phyloP scores from a whole-genome alignment of 2,113 vertebrate species.

The Natator depressus region DNA sequence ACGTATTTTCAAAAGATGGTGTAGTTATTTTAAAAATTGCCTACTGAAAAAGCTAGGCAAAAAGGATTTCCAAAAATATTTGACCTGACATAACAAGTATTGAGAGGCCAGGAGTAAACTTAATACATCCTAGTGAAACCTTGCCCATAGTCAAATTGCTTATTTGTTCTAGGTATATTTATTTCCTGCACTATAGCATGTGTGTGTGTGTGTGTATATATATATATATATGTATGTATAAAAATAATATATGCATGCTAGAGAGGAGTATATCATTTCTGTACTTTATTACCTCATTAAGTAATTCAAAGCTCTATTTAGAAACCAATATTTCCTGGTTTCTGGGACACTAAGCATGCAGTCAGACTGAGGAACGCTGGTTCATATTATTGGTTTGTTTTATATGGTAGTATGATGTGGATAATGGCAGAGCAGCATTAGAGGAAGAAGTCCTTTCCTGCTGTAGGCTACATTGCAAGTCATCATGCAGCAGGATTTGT shows the following conservation, averaged over 20 bases:
- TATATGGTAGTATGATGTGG: background rate
- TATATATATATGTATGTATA: background rate
- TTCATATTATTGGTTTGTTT: background rate
- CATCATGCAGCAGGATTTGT: background rate
- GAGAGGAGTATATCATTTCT: background rate
- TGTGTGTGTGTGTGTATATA: no score
- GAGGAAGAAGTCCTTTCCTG: background rate
- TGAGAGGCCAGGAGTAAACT: background rate
- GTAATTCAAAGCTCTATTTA: background rate
- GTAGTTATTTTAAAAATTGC: background rate
- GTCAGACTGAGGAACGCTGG: background rate
- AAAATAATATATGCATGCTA: no score
- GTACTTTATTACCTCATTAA: background rate
- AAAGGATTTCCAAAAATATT: background rate
- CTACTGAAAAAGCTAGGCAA: background rate
- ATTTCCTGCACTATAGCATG: background rate
- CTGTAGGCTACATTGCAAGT: background rate
- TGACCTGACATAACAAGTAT: background rate
- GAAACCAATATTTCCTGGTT: background rate
- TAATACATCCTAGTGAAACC: background rate
- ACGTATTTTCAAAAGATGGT: background rate
- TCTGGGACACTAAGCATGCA: background rate
- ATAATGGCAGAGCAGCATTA: background rate
- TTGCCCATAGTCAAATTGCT: background rate
- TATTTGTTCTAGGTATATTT: background rate